Conservation (phyloP, 2,888 invertebrate genomes). For the Sinhomidia bicolor region DNA sequence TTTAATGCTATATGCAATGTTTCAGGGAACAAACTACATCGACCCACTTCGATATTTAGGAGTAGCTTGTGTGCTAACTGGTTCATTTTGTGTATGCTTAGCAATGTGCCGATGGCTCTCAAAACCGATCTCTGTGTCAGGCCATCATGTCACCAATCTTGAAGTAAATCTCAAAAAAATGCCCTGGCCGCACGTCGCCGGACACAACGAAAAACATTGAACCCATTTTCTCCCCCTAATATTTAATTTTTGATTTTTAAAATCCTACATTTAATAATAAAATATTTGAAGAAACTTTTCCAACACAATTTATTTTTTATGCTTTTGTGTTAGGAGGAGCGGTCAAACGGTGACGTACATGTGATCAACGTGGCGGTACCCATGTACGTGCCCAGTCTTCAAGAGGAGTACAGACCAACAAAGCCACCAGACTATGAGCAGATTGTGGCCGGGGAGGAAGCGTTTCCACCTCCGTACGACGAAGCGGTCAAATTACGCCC, state of each 20-base stretch:
- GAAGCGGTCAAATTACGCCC: conserved; percentile 88
- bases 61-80: conserved; percentile 88
- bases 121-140: conserved; percentile 79
- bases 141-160: conserved; percentile 73
- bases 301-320: conserved; percentile 13
- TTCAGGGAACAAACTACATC: conserved; percentile 84
- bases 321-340: conserved; percentile 70
- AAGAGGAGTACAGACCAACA: conserved; percentile 77
- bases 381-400: conserved; percentile 77
- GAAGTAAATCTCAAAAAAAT: conserved; percentile 58
- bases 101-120: conserved; percentile 89
- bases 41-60: conserved; percentile 87
- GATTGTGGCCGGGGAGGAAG: conserved; percentile 84
- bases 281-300: too few species aligned
- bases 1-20: conserved; percentile 51
- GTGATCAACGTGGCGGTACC: conserved; percentile 80
- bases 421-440: conserved; percentile 89
- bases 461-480: conserved; percentile 86
- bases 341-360: conserved; percentile 77
- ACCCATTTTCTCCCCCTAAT: background rate
- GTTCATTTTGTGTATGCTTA: conserved; percentile 87
- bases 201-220: background rate
- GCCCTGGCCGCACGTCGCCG: background rate
- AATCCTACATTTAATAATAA: background rate
- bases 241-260: background rate